phyloP scores from a whole-genome alignment of 2,797 vertebrate species.

The Pelobates cultripes region DNA sequence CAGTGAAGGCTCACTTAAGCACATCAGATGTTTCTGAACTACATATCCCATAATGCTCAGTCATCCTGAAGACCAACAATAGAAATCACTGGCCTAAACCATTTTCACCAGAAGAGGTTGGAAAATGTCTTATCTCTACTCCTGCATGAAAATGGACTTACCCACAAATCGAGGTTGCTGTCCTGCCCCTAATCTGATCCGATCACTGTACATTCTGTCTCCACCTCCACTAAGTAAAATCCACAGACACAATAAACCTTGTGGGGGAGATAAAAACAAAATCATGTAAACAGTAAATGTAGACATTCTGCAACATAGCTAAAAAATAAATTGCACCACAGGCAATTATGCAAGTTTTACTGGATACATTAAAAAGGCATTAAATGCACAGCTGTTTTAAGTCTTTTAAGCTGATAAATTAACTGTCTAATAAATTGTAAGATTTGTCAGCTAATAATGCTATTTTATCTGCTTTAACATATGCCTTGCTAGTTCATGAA shows the following conservation, averaged over 20 bases:
- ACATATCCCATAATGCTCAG: no score
- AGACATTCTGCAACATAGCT: constrained; percentile 81
- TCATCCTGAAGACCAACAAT: no score
- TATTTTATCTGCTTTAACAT: constrained; percentile 86
- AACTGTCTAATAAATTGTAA: constrained; percentile 88
- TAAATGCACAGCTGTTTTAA: constrained; percentile 83
- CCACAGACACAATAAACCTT: constrained; percentile 72
- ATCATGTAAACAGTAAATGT: constrained; percentile 80
- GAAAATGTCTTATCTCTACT: no score
- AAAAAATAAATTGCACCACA: constrained; percentile 82
- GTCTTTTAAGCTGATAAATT: constrained; percentile 86
- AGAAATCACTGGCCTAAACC: no score
- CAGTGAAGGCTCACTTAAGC: no score
- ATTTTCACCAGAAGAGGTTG: no score
- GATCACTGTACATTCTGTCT: constrained; percentile 47
- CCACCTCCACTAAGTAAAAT: constrained; percentile 62
- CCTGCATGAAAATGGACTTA: background rate
- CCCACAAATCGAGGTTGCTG: background rate
- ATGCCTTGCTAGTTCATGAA: constrained; percentile 85
- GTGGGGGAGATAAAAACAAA: constrained; percentile 74
- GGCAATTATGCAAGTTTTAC: constrained; percentile 84
- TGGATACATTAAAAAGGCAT: constrained; percentile 84
- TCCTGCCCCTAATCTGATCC: background rate
- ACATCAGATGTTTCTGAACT: no score
- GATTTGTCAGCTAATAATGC: constrained; percentile 87